phyloP scores from a whole-genome alignment of 2,113 vertebrate species.

The Petrocephalus zakoni region DNA sequence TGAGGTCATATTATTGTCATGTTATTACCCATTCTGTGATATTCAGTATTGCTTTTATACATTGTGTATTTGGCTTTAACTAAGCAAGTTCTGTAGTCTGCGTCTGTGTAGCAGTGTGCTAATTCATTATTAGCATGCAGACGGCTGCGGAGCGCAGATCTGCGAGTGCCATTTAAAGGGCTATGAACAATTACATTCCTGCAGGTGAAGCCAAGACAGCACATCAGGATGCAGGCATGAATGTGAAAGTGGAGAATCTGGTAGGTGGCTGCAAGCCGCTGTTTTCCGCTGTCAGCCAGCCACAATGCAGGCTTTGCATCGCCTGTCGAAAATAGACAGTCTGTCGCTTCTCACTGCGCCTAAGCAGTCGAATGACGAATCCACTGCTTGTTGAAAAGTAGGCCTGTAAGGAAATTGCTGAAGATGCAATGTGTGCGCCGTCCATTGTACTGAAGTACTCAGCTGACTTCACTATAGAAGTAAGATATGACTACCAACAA shows the following conservation, averaged over 20 bases:
- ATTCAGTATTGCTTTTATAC: background rate
- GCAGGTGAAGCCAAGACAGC: background rate
- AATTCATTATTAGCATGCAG: background rate
- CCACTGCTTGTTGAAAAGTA: background rate
- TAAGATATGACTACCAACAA: background rate
- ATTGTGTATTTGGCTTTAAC: background rate
- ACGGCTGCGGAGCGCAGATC: background rate
- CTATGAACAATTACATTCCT: background rate
- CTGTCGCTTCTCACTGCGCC: background rate
- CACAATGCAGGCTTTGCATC: background rate
- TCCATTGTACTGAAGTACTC: background rate
- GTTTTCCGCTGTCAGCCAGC: background rate
- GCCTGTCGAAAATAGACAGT: background rate
- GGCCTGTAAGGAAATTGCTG: background rate
- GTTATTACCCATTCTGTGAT: background rate
- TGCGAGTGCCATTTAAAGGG: background rate
- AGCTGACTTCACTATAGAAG: background rate
- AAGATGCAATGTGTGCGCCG: background rate
- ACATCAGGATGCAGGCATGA: background rate
- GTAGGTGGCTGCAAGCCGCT: background rate
- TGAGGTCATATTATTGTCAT: background rate
- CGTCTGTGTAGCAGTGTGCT: background rate
- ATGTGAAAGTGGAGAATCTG: constrained; percentile 5
- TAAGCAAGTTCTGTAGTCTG: background rate
- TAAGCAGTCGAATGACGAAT: too few species aligned